Evolutionary conservation across 2,888 invertebrate genomes (phyloP), one percentile per base, ranked within the genome.

Genomic region (Drosophila tanythrix): DNA sequence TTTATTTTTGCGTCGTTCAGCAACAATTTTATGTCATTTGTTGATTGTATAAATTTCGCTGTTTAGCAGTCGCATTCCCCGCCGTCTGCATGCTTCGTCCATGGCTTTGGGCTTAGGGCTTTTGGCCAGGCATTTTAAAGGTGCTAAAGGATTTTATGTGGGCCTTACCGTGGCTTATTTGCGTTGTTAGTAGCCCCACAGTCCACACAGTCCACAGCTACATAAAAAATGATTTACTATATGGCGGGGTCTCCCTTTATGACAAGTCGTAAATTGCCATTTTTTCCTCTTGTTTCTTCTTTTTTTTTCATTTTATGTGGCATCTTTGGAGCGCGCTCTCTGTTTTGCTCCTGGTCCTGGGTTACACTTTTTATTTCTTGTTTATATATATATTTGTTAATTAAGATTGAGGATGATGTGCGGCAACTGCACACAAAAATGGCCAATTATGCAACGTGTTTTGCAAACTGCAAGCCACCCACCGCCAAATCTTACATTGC

Each of bases 221-320:
- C 90, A 89, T 89, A 89, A 88, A 90, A 88, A 90, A 90, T 88
- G 90, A 88, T 89, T 89, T 89, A 90, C 88, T 89, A 89, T 89
- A 90, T 88, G 87, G 81, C 78, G 85, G 82, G 74, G 56, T 76
- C 81, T 83, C 79, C 83, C 89, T 89, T 89, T 90, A 89, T 90
- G 89, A 88, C 85, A 89, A 88, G 90, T 85, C 89, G 89, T 89
- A 89, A 89, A 89, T 89, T 81, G 88, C 86, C 83, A 85, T 89
- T 86, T 86, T 27, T 55, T 10, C 0, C 5, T 15, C 6, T 1
- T 18, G 18, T 25, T 46, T 15, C 2, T 33, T 11, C 10, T 43
- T 1, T 46, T 46, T 46, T 46, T 15, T 15, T 8, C 15, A 2
- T 46, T 46, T 46, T 46, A 46, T 46, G 46, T 46, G 8, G 83